Conservation (phyloP, 2,113 vertebrate genomes). For the Acrocephalus kingi region DNA sequence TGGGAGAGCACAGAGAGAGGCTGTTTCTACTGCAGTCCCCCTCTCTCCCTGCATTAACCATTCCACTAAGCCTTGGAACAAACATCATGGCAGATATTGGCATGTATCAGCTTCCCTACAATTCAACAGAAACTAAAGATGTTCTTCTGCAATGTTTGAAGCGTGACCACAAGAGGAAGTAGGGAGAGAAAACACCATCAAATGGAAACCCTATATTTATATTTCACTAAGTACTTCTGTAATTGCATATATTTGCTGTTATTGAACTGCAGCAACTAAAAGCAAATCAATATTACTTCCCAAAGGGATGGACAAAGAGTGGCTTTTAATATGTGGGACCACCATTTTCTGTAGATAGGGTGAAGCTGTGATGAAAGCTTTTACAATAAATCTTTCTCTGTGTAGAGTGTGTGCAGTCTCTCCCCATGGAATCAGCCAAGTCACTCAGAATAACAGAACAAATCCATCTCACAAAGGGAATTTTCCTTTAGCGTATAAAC, state of each 20-base stretch:
- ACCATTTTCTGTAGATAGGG: neutral
- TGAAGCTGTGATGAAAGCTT: conserved; percentile 1
- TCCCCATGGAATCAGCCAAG: neutral
- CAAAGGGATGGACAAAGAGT: neutral
- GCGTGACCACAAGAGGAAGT: neutral
- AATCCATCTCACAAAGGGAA: neutral
- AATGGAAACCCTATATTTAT: neutral
- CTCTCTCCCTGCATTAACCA: neutral
- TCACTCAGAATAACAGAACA: neutral
- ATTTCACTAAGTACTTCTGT: neutral
- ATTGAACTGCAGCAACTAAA: conserved; percentile 26
- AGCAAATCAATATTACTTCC: neutral
- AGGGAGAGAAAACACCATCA: neutral
- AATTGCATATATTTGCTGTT: neutral
- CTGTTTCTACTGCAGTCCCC: neutral
- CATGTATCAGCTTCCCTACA: neutral
- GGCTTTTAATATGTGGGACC: neutral
- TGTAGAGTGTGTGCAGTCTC: neutral
- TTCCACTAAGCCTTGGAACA: neutral
- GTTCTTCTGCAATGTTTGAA: neutral
- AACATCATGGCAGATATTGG: neutral
- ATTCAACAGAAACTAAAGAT: neutral
- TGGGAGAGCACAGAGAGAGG: neutral
- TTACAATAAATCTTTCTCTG: neutral
- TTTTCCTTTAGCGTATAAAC: neutral